These are phyloP conservation scores for Minunthozetes semirufus DNA, from an alignment of 2,888 invertebrate species.

Conservation along the genomic window DNA sequence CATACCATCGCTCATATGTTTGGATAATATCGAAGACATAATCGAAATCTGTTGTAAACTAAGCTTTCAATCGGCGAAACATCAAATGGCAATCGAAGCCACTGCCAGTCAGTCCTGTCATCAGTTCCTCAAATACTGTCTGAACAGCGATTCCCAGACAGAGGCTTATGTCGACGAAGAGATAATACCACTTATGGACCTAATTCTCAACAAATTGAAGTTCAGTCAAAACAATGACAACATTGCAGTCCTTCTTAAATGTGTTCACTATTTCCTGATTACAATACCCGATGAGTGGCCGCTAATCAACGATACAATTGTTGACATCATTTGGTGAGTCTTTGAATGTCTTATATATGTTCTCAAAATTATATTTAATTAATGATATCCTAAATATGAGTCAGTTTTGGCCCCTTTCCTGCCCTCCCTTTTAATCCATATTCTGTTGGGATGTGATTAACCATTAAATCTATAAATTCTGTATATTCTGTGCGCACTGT, in stretches of 20 bases:
- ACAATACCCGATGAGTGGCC: constrained; percentile 28
- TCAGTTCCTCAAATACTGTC: constrained; percentile 29
- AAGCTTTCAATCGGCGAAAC: not conserved
- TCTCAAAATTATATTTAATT: too few relatives aligned
- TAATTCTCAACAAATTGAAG: not conserved
- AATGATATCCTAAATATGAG: too few relatives aligned
- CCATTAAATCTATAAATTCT: too few relatives aligned
- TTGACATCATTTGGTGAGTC: constrained; percentile 14
- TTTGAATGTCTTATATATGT: not conserved
- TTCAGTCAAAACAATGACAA: not conserved
- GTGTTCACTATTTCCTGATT: constrained; percentile 28
- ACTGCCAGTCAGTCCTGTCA: constrained; percentile 34
- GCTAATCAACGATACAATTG: not conserved
- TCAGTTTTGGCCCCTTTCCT: too few relatives aligned
- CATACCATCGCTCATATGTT: not conserved
- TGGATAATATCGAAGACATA: constrained; percentile 17
- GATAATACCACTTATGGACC: not conserved
- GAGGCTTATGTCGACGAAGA: not conserved
- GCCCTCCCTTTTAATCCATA: too few relatives aligned
- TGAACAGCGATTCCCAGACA: not conserved
- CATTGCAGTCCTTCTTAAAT: constrained; percentile 22
- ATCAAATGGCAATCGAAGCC: constrained; percentile 27
- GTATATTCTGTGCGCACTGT: too few relatives aligned
- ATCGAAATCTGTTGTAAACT: constrained; percentile 31
- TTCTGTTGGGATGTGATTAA: too few relatives aligned